phyloP scores from a whole-genome alignment of 2,888 invertebrate species.

The Hirtodrosophila confusa region DNA sequence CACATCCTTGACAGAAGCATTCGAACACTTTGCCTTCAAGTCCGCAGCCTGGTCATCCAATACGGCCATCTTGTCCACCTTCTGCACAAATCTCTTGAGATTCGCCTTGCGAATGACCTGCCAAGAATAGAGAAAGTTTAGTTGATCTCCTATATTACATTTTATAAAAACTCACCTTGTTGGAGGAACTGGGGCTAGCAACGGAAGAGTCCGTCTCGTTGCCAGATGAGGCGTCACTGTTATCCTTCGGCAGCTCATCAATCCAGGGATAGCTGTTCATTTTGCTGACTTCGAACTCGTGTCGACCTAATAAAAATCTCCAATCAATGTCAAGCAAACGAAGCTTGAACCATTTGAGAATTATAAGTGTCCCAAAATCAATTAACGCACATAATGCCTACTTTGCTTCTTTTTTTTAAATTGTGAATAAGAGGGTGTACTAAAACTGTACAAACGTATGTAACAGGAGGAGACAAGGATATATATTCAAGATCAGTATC shows the following conservation, averaged over 20 bases:
- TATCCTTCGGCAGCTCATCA: constrained; percentile 34
- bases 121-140: too few relatives aligned
- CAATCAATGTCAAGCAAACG: too few relatives aligned
- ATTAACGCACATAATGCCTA: too few relatives aligned
- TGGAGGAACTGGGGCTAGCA: constrained; percentile 37
- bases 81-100: constrained; percentile 44
- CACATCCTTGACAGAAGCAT: constrained; percentile 50
- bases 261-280: constrained; percentile 27
- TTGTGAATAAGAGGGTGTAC: too few relatives aligned
- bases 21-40: constrained; percentile 41
- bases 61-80: constrained; percentile 33
- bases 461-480: too few relatives aligned
- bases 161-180: neutral
- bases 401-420: too few relatives aligned
- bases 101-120: constrained; percentile 36
- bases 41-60: constrained; percentile 61
- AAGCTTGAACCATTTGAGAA: too few relatives aligned
- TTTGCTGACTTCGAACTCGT: neutral
- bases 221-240: constrained; percentile 26
- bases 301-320: too few relatives aligned
- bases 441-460: too few relatives aligned
- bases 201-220: constrained; percentile 22
- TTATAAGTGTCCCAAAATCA: too few relatives aligned
- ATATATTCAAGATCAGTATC: too few relatives aligned
- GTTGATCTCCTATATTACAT: too few relatives aligned